These are phyloP conservation scores for Ectropis crepuscularia DNA, from an alignment of 2,888 invertebrate species.

Conservation along the genomic window DNA sequence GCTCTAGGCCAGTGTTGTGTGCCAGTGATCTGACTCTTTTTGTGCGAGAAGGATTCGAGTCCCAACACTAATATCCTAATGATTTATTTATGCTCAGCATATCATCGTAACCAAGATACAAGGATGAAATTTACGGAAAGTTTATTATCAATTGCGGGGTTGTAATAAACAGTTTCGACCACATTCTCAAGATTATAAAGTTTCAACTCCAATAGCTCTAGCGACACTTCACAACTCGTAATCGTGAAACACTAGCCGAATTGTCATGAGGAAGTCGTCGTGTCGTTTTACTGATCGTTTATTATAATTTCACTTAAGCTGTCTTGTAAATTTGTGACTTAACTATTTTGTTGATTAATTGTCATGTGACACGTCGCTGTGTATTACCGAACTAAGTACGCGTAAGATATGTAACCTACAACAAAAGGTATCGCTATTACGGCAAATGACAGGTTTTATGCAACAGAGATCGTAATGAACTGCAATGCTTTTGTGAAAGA, in stretches of 20 bases:
- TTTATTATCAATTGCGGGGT: too few relatives aligned
- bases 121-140: too few relatives aligned
- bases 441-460: conserved; percentile 6
- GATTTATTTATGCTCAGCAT: too few relatives aligned
- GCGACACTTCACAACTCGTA: background rate
- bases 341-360: conserved; percentile 12
- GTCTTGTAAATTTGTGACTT: conserved; percentile 14
- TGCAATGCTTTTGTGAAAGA: background rate
- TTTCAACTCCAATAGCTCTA: background rate
- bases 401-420: conserved; percentile 10
- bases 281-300: conserved; percentile 11
- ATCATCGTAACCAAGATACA: too few relatives aligned
- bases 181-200: background rate
- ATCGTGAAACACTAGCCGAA: conserved; percentile 1
- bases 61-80: too few relatives aligned
- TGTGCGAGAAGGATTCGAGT: too few relatives aligned
- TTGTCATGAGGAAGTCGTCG: conserved; percentile 5
- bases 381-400: conserved; percentile 9
- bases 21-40: too few relatives aligned
- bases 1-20: too few relatives aligned
- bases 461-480: background rate
- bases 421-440: conserved; percentile 9
- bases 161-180: too few relatives aligned
- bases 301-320: conserved; percentile 14
- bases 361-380: background rate